These are phyloP conservation scores for Xenentodon cancila DNA, from an alignment of 2,797 vertebrate genomes.

Conservation along the genomic window DNA sequence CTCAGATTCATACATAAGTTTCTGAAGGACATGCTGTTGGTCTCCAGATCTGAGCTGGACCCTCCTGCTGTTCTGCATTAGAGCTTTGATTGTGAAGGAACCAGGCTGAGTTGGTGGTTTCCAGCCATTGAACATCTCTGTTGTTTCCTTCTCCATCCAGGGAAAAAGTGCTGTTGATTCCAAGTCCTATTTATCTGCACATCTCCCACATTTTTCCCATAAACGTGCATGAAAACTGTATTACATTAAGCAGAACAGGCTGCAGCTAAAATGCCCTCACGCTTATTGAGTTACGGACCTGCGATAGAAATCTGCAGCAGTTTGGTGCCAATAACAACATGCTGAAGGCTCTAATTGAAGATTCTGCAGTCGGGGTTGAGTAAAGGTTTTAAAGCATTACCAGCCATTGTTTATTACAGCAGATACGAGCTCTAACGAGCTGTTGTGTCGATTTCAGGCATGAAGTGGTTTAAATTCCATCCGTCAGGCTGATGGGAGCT, in stretches of 20 bases:
- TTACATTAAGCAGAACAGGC: slow-evolving; percentile 20
- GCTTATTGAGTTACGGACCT: slow-evolving; percentile 85
- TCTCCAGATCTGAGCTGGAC: no score
- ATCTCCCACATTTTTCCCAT: slow-evolving; percentile 69
- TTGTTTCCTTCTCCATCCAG: slow-evolving; percentile 28
- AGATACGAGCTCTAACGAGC: slow-evolving; percentile 62
- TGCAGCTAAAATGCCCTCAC: slow-evolving; percentile 70
- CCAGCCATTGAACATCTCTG: slow-evolving; percentile 35
- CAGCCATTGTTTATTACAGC: slow-evolving; percentile 13
- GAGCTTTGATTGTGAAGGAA: slow-evolving; percentile 29
- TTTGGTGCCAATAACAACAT: slow-evolving; percentile 82
- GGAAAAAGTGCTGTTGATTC: slow-evolving; percentile 50
- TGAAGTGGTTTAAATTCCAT: slow-evolving; percentile 52
- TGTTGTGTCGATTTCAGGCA: slow-evolving; percentile 71
- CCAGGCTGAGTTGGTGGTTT: slow-evolving; percentile 39
- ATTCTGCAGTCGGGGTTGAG: slow-evolving; percentile 67
- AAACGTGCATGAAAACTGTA: slow-evolving; percentile 52
- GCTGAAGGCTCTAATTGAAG: slow-evolving; percentile 72
- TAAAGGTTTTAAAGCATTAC: slow-evolving; percentile 72
- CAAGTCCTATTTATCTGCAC: slow-evolving; percentile 49
- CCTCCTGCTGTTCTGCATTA: slow-evolving; percentile 39
- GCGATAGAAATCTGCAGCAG: slow-evolving; percentile 83
- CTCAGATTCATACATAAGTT: no score
- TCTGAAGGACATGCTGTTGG: no score
- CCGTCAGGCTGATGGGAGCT: slow-evolving; percentile 39